phyloP scores from a whole-genome alignment of 2,113 vertebrate species.

The Cyanistes caeruleus region DNA sequence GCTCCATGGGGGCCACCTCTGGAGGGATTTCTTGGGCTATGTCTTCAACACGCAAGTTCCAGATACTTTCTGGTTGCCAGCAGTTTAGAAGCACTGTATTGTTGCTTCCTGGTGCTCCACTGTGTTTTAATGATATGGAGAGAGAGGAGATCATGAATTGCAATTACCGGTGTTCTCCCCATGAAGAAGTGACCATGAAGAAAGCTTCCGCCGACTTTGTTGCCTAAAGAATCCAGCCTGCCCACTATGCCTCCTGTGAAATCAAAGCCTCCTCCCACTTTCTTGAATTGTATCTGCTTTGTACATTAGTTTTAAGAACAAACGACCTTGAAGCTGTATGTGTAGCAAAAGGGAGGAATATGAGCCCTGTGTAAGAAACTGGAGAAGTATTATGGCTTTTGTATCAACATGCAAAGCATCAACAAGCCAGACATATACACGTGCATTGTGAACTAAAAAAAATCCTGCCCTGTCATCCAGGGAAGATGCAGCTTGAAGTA shows the following conservation, averaged over 20 bases:
- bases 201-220: not conserved
- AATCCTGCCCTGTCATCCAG: not conserved
- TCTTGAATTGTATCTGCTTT: slow-evolving; percentile 40
- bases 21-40: not conserved
- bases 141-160: not conserved
- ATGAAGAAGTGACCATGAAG: not conserved
- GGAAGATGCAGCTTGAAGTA: not conserved
- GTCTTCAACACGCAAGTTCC: not conserved
- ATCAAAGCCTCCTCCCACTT: slow-evolving; percentile 63
- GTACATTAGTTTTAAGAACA: not conserved
- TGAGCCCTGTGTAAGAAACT: slow-evolving; percentile 18
- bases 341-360: slow-evolving; percentile 3
- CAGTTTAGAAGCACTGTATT: not conserved
- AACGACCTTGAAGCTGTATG: slow-evolving; percentile 39
- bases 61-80: not conserved
- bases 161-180: not conserved
- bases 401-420: not conserved
- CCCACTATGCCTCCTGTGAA: slow-evolving; percentile 59
- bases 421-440: not conserved
- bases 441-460: not conserved
- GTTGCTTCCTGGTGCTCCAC: not conserved
- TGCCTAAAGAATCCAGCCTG: slow-evolving; percentile 25
- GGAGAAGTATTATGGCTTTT: not conserved
- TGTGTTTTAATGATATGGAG: not conserved
- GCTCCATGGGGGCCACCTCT: not conserved